phyloP scores from a whole-genome alignment of 2,888 invertebrate genomes.

The Metopia argyrocephala region DNA sequence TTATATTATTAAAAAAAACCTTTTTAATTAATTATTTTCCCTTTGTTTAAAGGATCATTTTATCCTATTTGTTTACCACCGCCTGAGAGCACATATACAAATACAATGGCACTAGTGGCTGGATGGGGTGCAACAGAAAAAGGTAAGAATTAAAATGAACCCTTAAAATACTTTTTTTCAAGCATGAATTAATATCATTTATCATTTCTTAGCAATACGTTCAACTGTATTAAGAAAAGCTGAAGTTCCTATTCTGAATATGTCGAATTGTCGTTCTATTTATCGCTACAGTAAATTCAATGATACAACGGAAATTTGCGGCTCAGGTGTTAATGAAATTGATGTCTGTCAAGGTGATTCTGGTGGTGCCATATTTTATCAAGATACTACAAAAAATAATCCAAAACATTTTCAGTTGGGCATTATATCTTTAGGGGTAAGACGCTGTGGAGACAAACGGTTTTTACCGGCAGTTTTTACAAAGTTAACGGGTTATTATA shows the following conservation, averaged over 20 bases:
- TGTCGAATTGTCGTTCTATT: slow-evolving; percentile 38
- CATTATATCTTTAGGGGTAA: slow-evolving; percentile 48
- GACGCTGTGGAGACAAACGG: slow-evolving; percentile 46
- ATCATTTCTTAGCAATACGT: slow-evolving; percentile 4
- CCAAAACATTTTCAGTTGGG: slow-evolving; percentile 34
- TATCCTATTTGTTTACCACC: slow-evolving; percentile 44
- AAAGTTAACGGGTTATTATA: slow-evolving; percentile 29
- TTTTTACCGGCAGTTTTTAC: slow-evolving; percentile 52
- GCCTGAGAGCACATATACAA: background rate
- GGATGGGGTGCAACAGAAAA: slow-evolving; percentile 56
- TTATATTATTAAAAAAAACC: too few species aligned
- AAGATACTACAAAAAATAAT: background rate
- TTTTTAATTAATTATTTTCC: background rate
- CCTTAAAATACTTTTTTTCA: background rate
- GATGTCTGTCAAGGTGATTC: slow-evolving; percentile 52
- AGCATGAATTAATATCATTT: background rate
- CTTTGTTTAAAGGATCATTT: slow-evolving; percentile 33
- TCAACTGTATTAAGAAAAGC: slow-evolving; percentile 34
- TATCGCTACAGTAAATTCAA: slow-evolving; percentile 44
- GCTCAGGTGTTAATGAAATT: slow-evolving; percentile 39
- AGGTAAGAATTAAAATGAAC: background rate
- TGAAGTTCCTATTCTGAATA: slow-evolving; percentile 28
- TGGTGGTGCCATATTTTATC: slow-evolving; percentile 42
- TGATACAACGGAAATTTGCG: slow-evolving; percentile 52
- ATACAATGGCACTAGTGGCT: slow-evolving; percentile 7